phyloP scores from a whole-genome alignment of 2,888 invertebrate genomes.

The Bellardia pandia region DNA sequence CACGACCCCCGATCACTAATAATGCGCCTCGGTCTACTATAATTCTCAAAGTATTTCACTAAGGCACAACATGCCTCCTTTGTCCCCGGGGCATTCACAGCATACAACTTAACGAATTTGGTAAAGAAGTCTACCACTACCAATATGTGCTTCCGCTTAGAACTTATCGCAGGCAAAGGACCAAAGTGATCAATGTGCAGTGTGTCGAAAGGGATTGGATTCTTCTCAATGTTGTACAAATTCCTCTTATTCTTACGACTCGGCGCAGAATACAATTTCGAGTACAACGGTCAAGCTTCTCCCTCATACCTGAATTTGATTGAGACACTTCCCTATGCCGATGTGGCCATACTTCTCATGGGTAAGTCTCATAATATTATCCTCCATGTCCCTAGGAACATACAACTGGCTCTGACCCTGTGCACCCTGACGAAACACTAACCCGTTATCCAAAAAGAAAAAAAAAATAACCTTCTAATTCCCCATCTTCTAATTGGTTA shows the following conservation, averaged over 20 bases:
- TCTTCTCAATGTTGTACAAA: conserved; percentile 13
- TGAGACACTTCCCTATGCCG: conserved; percentile 17
- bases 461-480: not conserved
- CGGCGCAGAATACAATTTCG: conserved; percentile 31
- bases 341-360: conserved; percentile 58
- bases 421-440: conserved; percentile 14
- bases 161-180: conserved; percentile 7
- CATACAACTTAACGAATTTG: conserved; percentile 45
- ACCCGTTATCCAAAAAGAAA: conserved; percentile 14
- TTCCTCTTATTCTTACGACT: not conserved
- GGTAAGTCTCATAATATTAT: conserved; percentile 51
- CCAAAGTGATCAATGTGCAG: conserved; percentile 29
- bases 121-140: conserved; percentile 33
- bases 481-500: not conserved
- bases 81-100: conserved; percentile 49
- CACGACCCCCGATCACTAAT: conserved; percentile 50
- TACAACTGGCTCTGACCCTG: conserved; percentile 48
- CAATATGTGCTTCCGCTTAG: conserved; percentile 52
- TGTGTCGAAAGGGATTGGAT: conserved; percentile 11
- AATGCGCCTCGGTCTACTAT: conserved; percentile 51
- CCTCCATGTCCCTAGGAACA: conserved; percentile 67
- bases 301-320: conserved; percentile 23
- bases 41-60: conserved; percentile 54
- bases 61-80: conserved; percentile 41
- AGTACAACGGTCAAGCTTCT: not conserved